These are phyloP conservation scores for Amiota minor DNA, from an alignment of 2,888 invertebrate species.

Conservation along the genomic window DNA sequence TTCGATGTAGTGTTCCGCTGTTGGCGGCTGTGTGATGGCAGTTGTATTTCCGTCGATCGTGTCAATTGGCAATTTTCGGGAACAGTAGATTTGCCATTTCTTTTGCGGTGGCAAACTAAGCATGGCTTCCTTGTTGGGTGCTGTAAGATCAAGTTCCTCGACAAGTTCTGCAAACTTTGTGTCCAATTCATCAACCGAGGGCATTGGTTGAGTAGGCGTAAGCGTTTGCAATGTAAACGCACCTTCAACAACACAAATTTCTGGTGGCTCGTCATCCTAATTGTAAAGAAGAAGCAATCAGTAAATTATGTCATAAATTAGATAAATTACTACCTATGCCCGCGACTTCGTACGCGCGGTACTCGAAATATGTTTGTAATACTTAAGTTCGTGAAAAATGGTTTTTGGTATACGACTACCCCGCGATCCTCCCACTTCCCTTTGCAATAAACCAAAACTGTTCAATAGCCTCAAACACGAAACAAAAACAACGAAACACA, in stretches of 20 bases:
- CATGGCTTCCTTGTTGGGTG: constrained; percentile 95
- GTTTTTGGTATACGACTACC: too few relatives aligned
- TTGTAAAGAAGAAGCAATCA: not conserved
- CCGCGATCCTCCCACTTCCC: too few relatives aligned
- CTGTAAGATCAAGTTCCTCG: constrained; percentile 94
- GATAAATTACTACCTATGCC: too few relatives aligned
- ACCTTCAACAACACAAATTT: constrained; percentile 95
- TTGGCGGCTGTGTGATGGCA: constrained; percentile 81
- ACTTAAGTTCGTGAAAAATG: too few relatives aligned
- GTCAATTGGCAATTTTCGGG: constrained; percentile 82
- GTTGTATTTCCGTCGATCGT: constrained; percentile 74
- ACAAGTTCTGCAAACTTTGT: constrained; percentile 95
- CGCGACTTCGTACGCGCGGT: too few relatives aligned
- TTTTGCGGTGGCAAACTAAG: constrained; percentile 93
- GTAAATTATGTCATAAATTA: too few relatives aligned
- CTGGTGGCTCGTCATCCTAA: constrained; percentile 94
- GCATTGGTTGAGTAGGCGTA: constrained; percentile 95
- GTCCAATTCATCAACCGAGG: constrained; percentile 92
- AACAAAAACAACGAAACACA: too few relatives aligned
- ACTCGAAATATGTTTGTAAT: too few relatives aligned
- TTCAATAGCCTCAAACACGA: too few relatives aligned
- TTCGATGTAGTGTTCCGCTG: constrained; percentile 94
- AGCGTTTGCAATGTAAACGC: constrained; percentile 89
- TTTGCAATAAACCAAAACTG: too few relatives aligned
- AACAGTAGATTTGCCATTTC: constrained; percentile 98